Base-by-base conservation (phyloP, 2,797 vertebrate species). In the Lithobates sylvaticus region DNA sequence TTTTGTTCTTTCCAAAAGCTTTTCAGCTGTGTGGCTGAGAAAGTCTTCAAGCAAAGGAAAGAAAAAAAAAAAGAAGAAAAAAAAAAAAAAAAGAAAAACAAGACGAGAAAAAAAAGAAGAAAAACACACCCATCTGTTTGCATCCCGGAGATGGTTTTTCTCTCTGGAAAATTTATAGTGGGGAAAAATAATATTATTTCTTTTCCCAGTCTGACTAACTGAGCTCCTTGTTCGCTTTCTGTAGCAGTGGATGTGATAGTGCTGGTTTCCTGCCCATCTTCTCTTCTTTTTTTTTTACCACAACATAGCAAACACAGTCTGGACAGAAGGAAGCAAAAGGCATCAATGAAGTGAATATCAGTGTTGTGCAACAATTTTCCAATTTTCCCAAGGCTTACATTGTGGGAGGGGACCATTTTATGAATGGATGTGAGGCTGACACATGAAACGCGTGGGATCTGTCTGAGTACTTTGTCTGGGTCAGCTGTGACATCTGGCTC, bases 401-500 rank as follows among this genome's bases (percentile, higher is more conserved):
- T 93, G 94, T 92, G 89, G 91, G 91, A 93, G 88, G 89, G 91
- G 93, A 81, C 89, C 92, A 86, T 94, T 94, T 94, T 94, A 93
- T 94, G 94, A 95, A 95, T 95, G 94, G 92, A 91, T 92, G 89
- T 90, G 91, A 89, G 90, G 84, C 91, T 94, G 93, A 93, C 93
- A 94, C 92, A 94, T 86, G 89, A 93, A 93, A 93, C 74, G 89
- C 90, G 89, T 93, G 92, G 94, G 94, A 94, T 92, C 91, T 50
- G 87, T 93, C 92, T 92, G 92, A 93, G 91, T 90, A 93, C 91
- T 92, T 93, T 82, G 91, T 94, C 92, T 94, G 94, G 94, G 94
- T 94, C 93, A 94, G 88, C 91, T 92, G 92, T 92, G 93, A 95
- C 94, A 95, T 95, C 94, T 95, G 94, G 94, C 92, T 94, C 89